Evolutionary conservation across 2,797 vertebrate species (phyloP).

Genomic region (Siniperca scherzeri): DNA sequence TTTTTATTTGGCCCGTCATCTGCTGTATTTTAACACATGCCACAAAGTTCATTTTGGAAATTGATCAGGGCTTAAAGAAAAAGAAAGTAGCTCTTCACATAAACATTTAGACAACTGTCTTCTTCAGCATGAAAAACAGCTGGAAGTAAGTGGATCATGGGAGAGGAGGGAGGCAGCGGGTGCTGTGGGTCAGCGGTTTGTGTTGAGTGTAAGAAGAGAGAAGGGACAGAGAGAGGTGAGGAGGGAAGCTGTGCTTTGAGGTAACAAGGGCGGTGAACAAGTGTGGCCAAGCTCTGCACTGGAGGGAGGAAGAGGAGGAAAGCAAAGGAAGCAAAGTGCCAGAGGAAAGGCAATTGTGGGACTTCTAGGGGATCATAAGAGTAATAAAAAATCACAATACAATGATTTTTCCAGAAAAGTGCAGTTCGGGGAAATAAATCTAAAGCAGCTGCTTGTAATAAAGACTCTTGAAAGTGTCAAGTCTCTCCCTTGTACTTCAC

Average conservation of each 20-base stretch:
- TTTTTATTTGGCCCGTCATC: conserved; percentile 72
- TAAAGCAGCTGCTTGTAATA: conserved; percentile 84
- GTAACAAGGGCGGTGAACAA: conserved; percentile 58
- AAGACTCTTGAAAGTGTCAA: conserved; percentile 78
- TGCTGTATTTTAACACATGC: conserved; percentile 80
- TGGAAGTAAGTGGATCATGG: conserved; percentile 85
- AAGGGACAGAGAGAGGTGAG: conserved; percentile 71
- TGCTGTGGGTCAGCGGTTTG: conserved; percentile 75
- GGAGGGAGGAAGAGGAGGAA: conserved; percentile 64
- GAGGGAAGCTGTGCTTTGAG: conserved; percentile 65
- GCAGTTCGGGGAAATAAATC: conserved; percentile 77
- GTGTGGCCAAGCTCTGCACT: conserved; percentile 61
- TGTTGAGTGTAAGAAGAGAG: conserved; percentile 74
- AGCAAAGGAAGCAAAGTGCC: conserved; percentile 59
- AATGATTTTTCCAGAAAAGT: conserved; percentile 83
- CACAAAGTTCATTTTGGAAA: conserved; percentile 81
- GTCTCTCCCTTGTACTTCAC: conserved; percentile 55
- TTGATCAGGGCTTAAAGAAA: conserved; percentile 83
- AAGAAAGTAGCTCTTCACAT: conserved; percentile 85
- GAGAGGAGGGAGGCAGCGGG: conserved; percentile 66
- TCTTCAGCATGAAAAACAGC: conserved; percentile 88
- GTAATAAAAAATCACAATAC: conserved; percentile 78
- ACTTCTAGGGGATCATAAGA: conserved; percentile 72
- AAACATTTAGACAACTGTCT: conserved; percentile 91
- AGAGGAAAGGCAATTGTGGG: conserved; percentile 70